A percentile compares a stretch with the other conserved stretches of the same genome.
phyloP scores from a whole-genome alignment of 2,113 vertebrate species.

The Pteruthius melanotis region DNA sequence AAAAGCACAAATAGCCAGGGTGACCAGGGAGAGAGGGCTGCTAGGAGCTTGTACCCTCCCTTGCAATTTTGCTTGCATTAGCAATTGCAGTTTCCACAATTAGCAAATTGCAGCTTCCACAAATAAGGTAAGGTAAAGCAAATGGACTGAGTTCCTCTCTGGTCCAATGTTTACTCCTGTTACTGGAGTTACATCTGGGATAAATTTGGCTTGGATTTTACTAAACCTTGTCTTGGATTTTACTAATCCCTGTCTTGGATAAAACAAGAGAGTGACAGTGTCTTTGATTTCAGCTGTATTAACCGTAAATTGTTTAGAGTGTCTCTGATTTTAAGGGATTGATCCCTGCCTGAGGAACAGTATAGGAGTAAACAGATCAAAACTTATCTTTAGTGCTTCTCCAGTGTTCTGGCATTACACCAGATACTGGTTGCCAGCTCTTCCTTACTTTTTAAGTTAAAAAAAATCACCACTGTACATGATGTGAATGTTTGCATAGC shows the following conservation, averaged over 20 bases:
- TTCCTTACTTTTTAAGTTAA: neutral
- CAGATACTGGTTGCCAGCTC: neutral
- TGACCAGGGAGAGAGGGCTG: neutral
- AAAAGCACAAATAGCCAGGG: neutral
- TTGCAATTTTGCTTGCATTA: neutral
- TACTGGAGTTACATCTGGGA: neutral
- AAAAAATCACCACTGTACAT: fast-evolving
- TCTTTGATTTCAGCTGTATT: neutral
- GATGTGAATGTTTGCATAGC: neutral
- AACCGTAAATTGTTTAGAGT: neutral
- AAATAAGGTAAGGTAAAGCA: neutral
- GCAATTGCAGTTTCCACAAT: neutral
- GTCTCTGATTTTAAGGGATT: neutral
- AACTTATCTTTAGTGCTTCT: neutral
- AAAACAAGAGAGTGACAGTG: neutral
- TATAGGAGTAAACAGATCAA: neutral
- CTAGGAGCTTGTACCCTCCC: neutral
- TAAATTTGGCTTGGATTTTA: neutral
- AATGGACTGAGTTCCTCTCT: neutral
- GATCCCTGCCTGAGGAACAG: neutral
- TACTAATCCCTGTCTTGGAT: neutral
- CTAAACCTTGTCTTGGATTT: neutral
- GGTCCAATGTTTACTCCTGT: neutral
- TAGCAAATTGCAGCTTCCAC: neutral
- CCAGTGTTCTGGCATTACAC: neutral